Percentiles rank a stretch among this genome's conserved stretches.
These are phyloP conservation scores for Arrhopalites spinosus DNA, from an alignment of 2,888 invertebrate genomes.

Conservation along the genomic window DNA sequence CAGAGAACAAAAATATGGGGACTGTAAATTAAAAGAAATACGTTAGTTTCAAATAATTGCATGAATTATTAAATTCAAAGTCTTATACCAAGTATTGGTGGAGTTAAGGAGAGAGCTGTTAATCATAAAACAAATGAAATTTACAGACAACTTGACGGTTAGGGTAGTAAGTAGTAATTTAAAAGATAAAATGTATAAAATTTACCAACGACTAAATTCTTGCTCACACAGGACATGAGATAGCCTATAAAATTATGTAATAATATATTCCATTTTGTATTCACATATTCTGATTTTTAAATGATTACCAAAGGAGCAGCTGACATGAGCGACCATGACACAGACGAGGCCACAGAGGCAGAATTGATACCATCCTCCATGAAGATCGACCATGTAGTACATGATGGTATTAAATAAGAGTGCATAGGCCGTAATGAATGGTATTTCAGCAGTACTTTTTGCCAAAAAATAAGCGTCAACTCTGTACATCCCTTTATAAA, in stretches of 20 bases:
- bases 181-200: background rate
- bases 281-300: background rate
- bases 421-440: conserved; percentile 83
- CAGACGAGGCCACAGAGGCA: conserved; percentile 78
- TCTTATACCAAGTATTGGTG: background rate
- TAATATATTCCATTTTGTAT: no score
- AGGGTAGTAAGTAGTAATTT: background rate
- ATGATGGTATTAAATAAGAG: conserved; percentile 78
- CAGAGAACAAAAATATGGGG: background rate
- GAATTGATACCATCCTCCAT: conserved; percentile 70
- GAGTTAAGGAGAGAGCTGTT: background rate
- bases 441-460: conserved; percentile 87
- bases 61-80: background rate
- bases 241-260: conserved; percentile 1
- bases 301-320: conserved; percentile 57
- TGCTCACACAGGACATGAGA: background rate
- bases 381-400: conserved; percentile 88
- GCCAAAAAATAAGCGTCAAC: conserved; percentile 89
- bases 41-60: background rate
- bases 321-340: conserved; percentile 88
- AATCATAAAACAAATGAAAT: background rate
- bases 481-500: conserved; percentile 90
- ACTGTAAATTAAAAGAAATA: background rate
- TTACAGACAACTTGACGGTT: background rate
- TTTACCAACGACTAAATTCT: background rate